Evolutionary conservation across 1,140 invertebrate genomes (phyloP).

Genomic region (Drosophila arizonae): DNA sequence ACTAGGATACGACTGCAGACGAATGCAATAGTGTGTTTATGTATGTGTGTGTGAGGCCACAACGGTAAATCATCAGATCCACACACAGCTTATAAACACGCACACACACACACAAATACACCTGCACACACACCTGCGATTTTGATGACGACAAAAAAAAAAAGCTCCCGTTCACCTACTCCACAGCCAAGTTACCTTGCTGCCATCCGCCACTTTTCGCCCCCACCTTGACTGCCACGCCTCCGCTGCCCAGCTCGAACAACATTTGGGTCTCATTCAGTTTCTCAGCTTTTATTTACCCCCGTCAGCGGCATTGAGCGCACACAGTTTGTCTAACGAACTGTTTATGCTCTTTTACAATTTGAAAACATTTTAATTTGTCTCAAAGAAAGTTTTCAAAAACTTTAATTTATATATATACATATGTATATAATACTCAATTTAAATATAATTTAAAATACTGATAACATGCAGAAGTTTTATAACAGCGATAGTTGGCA

Average conservation of each 20-base stretch:
- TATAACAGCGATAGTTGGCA: no score
- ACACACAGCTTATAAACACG: conserved; percentile 14
- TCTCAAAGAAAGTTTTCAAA: no score
- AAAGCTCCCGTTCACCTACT: conserved; percentile 38
- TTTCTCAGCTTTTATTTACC: conserved; percentile 58
- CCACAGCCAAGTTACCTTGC: neutral
- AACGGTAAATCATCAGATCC: conserved; percentile 72
- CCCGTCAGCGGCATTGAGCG: conserved; percentile 1
- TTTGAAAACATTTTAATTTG: no score
- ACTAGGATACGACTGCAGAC: conserved; percentile 43
- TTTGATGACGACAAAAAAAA: conserved; percentile 65
- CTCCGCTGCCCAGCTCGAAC: neutral
- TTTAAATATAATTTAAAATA: no score
- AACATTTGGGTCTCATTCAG: conserved; percentile 25
- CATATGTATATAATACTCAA: no score
- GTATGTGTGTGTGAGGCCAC: conserved; percentile 56
- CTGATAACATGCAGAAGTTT: no score
- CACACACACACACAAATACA: neutral
- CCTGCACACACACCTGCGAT: conserved; percentile 26
- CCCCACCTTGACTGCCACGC: conserved; percentile 20
- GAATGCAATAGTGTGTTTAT: conserved; percentile 22
- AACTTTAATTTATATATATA: no score
- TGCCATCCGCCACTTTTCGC: no score
- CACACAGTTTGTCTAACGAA: conserved; percentile 5
- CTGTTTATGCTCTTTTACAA: conserved; percentile 1